Base-by-base conservation (phyloP, 2,797 vertebrate species). In the Dryobates pubescens region DNA sequence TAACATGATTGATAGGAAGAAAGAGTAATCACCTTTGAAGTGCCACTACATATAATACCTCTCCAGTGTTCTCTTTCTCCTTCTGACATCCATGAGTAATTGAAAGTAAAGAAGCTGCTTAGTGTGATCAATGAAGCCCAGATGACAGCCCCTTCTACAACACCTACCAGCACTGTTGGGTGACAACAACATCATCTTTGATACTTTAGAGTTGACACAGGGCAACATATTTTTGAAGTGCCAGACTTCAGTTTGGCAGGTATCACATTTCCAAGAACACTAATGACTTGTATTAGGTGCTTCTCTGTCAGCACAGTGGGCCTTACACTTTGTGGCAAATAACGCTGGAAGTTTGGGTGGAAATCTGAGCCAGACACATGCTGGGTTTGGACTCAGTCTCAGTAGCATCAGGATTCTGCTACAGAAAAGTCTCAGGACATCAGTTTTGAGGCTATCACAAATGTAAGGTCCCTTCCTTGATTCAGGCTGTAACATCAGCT, bases 21-120 rank as follows among this genome's bases (percentile, higher is more conserved):
- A 95, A 93, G 94, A 97, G 94, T 97, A 98, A 98, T 97, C 97
- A 97, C 97, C 96, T 97, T 97, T 98, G 97, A 98, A 98, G 97
- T 97, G 96, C 82, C 92, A 95, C 93, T 96, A 95, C 89, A 92
- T 95, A 97, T 97, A 96, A 97, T 95, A 97, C 96, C 92, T 97
- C 79, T 97, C 94, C 22, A 90, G 90, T 87, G 82, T 96, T 97
- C 96, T 96, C 96, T 90, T 97, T 97, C 92, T 98, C 93, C 88
- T 96, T 86, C 93, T 98, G 97, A 97, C 96, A 96, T 65, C 92
- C 88, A 87, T 90, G 92, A 97, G 96, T 96, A 97, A 98, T 97
- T 96, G 96, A 96, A 97, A 94, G 95, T 72, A 97, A 97, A 96
- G 97, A 78, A 97, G 94, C 91, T 88, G 95, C 94, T 97, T 95